phyloP scores from a whole-genome alignment of 2,888 invertebrate genomes.

The Agapostemon virescens region DNA sequence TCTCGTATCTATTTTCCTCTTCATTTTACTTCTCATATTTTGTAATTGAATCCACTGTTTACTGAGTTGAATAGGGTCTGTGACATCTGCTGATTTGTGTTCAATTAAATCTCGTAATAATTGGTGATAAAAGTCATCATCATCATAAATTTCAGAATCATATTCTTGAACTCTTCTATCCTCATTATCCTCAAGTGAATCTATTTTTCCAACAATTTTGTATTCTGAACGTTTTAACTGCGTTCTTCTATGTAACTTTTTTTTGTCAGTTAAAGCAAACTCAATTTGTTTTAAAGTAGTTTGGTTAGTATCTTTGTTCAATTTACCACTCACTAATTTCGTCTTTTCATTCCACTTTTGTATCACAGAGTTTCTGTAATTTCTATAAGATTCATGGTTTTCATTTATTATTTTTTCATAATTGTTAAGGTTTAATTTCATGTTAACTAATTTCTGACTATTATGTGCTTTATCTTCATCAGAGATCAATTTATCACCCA shows the following conservation, averaged over 20 bases:
- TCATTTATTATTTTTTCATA: slow-evolving; percentile 83
- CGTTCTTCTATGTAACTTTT: slow-evolving; percentile 89
- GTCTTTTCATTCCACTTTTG: slow-evolving; percentile 98
- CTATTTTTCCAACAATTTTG: slow-evolving; percentile 84
- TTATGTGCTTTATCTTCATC: slow-evolving; percentile 71
- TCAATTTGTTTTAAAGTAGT: slow-evolving; percentile 90
- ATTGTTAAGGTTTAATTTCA: slow-evolving; percentile 83
- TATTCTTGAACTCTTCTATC: slow-evolving; percentile 83
- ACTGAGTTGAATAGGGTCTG: slow-evolving; percentile 92
- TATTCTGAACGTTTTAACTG: slow-evolving; percentile 90
- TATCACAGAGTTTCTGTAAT: slow-evolving; percentile 90
- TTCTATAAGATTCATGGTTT: slow-evolving; percentile 84
- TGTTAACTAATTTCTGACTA: slow-evolving; percentile 70
- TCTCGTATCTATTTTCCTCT: slow-evolving; percentile 94
- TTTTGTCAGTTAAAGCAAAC: slow-evolving; percentile 89
- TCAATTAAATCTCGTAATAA: slow-evolving; percentile 95
- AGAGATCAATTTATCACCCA: slow-evolving; percentile 83
- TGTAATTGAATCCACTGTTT: slow-evolving; percentile 96
- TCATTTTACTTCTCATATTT: slow-evolving; percentile 94
- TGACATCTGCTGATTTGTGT: slow-evolving; percentile 90
- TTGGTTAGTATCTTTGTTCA: slow-evolving; percentile 85
- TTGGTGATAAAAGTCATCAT: slow-evolving; percentile 98
- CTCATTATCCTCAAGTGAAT: slow-evolving; percentile 66
- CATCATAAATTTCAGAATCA: slow-evolving; percentile 94
- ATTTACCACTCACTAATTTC: slow-evolving; percentile 85